Base-by-base conservation (phyloP, 2,888 invertebrate genomes). In the Ophonus ardosiacus region DNA sequence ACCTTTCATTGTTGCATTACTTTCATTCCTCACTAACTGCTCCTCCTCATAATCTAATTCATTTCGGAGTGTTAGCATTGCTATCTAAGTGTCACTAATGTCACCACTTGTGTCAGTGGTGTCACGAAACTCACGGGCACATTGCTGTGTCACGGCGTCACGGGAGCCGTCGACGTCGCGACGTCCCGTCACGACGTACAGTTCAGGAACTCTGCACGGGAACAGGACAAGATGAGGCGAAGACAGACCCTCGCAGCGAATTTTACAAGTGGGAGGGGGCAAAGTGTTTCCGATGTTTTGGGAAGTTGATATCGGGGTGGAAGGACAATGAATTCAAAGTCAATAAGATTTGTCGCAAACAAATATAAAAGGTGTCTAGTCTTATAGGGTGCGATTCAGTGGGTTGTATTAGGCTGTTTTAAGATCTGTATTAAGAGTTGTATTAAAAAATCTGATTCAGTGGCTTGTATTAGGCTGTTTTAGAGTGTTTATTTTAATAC, bases 171-270 rank as follows among this genome's bases (percentile, higher is more conserved):
- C 63, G 24, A 21, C 63, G 7, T 24, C 6, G 31, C 71, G 80
- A 80, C 80, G 80, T 80, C 59, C 79, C 79, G 79, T 24, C 61
- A 17, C 15, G n/a, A 43, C 51, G 40, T 56, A 24, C 13, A 17
- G 71, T 57, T 56, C 56, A 57, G 13, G n/a, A 31, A 31, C 31
- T 31, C 31, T 31, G 38, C 63, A 61, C 15, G 38, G 59, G 61
- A 81, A 81, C 31, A 31, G 31, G 31, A 31, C 8, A 61, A 43
- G 81, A 38, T 40, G 80, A 63, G 15, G 65, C 15, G 63, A 40
- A 40, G 65, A 63, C 51, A 65, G 65, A 38, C 61, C 24, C 80
- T 61, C 21, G 81, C 71, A 68, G 21, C 68, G 56, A 81, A 68
- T 56, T 78, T 78, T 68, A 15, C 31, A 68, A 38, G n/a, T 18